These are phyloP conservation scores for Lepus townsendii DNA, from an alignment of 2,797 vertebrate species.

Conservation along the genomic window DNA sequence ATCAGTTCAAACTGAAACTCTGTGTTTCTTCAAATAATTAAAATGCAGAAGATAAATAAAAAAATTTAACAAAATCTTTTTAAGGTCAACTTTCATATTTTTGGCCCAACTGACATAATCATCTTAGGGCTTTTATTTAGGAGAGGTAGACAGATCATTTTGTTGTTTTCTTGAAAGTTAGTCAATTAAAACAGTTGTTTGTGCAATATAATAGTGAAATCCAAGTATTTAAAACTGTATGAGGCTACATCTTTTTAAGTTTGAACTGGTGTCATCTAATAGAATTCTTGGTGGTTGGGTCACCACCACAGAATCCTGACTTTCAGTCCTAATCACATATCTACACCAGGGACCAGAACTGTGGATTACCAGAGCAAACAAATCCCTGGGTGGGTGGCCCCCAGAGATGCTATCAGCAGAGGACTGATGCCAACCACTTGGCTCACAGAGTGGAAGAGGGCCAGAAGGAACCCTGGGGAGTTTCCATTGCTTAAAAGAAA, in stretches of 20 bases:
- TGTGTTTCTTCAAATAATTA: slow-evolving; percentile 52
- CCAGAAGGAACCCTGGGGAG: slow-evolving; percentile 70
- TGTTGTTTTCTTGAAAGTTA: slow-evolving; percentile 45
- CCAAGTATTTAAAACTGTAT: slow-evolving; percentile 32
- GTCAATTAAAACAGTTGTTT: slow-evolving; percentile 56
- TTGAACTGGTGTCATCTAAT: slow-evolving; percentile 64
- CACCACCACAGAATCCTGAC: slow-evolving; percentile 65
- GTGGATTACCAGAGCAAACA: slow-evolving; percentile 77
- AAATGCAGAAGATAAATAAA: slow-evolving; percentile 26
- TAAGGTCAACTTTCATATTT: background rate
- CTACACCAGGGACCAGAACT: slow-evolving; percentile 64
- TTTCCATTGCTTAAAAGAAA: slow-evolving; percentile 79
- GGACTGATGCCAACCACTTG: slow-evolving; percentile 37
- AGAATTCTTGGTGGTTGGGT: slow-evolving; percentile 72
- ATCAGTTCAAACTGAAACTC: background rate
- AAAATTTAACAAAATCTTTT: slow-evolving; percentile 35
- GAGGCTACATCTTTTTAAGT: slow-evolving; percentile 7
- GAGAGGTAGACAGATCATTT: background rate
- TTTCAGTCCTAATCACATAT: slow-evolving; percentile 71
- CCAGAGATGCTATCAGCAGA: slow-evolving; percentile 71
- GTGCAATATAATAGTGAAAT: slow-evolving; percentile 55
- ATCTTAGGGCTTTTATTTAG: background rate
- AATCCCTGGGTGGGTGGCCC: slow-evolving; percentile 74
- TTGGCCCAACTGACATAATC: slow-evolving; percentile 33
- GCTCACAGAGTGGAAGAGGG: slow-evolving; percentile 52